Evolutionary conservation across 1,140 invertebrate genomes (phyloP).

Genomic region (Nephila pilipes): DNA sequence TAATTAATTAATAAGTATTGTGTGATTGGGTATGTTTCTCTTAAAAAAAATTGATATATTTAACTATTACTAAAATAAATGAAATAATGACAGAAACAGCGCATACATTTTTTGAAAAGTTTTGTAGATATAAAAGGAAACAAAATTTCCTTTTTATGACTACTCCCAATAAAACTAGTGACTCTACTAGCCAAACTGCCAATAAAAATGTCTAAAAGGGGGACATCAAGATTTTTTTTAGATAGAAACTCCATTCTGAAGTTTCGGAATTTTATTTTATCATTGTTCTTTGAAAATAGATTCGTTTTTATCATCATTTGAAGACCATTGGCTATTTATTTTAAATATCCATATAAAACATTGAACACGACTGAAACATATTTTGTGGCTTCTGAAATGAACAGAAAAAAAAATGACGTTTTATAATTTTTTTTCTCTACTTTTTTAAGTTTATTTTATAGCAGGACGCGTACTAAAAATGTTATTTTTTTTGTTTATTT

Average conservation of each 20-base stretch:
- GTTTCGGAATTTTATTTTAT: background rate
- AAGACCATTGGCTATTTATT: background rate
- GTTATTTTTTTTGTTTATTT: background rate
- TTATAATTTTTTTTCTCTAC: background rate
- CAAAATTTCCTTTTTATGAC: background rate
- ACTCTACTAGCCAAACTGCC: background rate
- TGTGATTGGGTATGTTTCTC: no score
- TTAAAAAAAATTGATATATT: no score
- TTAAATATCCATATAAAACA: constrained; percentile 14
- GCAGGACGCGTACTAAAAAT: background rate
- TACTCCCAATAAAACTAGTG: background rate
- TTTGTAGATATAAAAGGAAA: background rate
- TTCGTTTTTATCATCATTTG: constrained; percentile 8
- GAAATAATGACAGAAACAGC: no score
- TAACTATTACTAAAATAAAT: no score
- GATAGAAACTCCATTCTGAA: background rate
- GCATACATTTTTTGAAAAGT: no score
- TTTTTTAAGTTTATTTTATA: background rate
- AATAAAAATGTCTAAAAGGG: background rate
- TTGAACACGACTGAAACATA: background rate
- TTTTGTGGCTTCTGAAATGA: background rate
- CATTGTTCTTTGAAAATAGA: background rate
- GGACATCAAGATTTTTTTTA: background rate
- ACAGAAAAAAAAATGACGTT: background rate
- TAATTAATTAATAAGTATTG: no score